phyloP scores from a whole-genome alignment of 2,797 vertebrate species.

The Potorous gilbertii region DNA sequence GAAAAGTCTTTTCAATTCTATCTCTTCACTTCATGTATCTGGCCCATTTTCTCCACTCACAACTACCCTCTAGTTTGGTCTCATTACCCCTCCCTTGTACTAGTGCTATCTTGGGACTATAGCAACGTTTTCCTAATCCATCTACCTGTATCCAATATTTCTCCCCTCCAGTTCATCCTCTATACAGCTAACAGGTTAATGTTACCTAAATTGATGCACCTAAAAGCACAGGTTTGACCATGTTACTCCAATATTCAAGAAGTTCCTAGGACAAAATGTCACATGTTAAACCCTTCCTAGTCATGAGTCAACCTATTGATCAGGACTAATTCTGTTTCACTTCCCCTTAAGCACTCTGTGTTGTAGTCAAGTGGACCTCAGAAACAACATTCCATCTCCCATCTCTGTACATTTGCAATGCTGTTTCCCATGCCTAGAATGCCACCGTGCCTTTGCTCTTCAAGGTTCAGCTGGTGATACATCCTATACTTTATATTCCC shows the following conservation, averaged over 20 bases:
- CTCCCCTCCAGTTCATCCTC: neutral
- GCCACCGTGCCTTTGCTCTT: neutral
- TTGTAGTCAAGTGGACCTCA: neutral
- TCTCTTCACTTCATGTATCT: neutral
- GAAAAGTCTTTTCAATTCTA: neutral
- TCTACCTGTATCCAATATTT: neutral
- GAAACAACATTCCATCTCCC: neutral
- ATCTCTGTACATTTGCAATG: neutral
- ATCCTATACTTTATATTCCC: neutral
- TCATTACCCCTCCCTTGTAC: neutral
- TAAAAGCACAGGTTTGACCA: neutral
- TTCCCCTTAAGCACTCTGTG: neutral
- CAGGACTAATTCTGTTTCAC: neutral
- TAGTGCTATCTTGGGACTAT: neutral
- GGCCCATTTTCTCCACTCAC: neutral
- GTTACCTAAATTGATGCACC: too few relatives aligned
- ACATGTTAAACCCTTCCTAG: neutral
- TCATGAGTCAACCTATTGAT: neutral
- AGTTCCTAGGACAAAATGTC: neutral
- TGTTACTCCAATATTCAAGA: neutral
- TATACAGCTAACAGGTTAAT: neutral
- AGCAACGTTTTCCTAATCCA: neutral
- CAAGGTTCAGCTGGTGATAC: neutral
- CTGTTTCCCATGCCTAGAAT: neutral
- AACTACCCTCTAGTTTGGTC: neutral